Conservation (phyloP, 2,888 invertebrate genomes). For the Machimus rusticus region DNA sequence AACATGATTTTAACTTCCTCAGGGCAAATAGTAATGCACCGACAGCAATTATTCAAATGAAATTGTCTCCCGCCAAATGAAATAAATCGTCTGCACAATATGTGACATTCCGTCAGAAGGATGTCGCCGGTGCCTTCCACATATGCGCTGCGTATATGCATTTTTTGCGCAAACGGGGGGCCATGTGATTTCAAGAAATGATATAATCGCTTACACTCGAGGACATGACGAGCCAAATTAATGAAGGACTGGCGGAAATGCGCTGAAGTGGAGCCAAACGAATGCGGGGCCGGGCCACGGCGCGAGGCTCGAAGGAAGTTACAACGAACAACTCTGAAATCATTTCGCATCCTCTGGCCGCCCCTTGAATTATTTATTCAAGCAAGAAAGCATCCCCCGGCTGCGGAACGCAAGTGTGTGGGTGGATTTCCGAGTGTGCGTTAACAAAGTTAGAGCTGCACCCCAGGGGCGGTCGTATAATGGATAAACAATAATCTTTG, state of each 20-base stretch:
- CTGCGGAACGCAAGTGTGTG: neutral
- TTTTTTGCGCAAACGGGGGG: neutral
- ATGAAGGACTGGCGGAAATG: slow-evolving; percentile 7
- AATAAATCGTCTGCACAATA: slow-evolving; percentile 18
- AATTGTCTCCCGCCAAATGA: slow-evolving; percentile 16
- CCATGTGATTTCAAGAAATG: neutral
- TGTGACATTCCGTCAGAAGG: neutral
- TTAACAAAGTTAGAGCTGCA: slow-evolving; percentile 32
- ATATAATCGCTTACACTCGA: slow-evolving; percentile 14
- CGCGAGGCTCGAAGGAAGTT: neutral
- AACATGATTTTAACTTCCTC: neutral
- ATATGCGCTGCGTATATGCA: neutral
- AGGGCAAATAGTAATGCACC: neutral
- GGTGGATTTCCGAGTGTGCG: slow-evolving; percentile 17
- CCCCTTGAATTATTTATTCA: slow-evolving; percentile 34
- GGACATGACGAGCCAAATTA: slow-evolving; percentile 27
- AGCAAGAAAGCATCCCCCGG: slow-evolving; percentile 14
- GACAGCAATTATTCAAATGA: slow-evolving; percentile 27
- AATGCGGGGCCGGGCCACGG: neutral
- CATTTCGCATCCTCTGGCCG: slow-evolving; percentile 7
- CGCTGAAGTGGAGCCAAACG: neutral
- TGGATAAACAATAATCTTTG: slow-evolving; percentile 37
- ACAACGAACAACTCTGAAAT: neutral
- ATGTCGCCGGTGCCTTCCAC: neutral
- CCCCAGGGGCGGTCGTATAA: slow-evolving; percentile 2